Conservation (phyloP, 1,140 invertebrate species). For the Penaeus indicus region DNA sequence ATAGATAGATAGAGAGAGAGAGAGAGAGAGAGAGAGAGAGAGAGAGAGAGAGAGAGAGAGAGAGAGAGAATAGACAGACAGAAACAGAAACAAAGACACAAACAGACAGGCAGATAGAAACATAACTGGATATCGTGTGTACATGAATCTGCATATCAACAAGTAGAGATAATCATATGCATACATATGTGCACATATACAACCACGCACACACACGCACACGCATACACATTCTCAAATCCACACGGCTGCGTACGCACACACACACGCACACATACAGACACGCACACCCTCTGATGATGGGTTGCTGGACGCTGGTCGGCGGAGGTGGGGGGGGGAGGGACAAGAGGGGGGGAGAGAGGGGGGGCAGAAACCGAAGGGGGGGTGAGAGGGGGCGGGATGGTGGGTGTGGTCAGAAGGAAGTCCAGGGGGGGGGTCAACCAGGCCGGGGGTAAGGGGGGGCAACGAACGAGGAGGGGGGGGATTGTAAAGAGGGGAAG, state of each 20-base stretch:
- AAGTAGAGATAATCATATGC: neutral
- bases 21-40: too few species aligned
- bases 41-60: too few species aligned
- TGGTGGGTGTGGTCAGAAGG: neutral
- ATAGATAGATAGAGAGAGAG: too few species aligned
- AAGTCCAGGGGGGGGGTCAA: neutral
- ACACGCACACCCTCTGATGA: neutral
- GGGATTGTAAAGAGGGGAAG: neutral
- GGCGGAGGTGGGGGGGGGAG: neutral
- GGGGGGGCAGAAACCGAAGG: neutral
- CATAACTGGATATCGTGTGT: too few species aligned
- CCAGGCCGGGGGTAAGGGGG: neutral
- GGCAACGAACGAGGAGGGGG: neutral
- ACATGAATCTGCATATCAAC: neutral
- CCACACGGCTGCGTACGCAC: neutral
- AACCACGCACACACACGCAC: neutral
- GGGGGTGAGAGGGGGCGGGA: neutral
- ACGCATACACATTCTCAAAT: neutral
- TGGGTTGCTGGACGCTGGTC: neutral
- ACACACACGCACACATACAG: neutral
- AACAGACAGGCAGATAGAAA: too few species aligned
- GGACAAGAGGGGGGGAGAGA: neutral
- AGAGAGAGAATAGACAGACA: too few species aligned
- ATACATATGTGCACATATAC: conserved; percentile 1
- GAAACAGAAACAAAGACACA: too few species aligned